Percentiles rank a stretch among this genome's conserved stretches.
phyloP scores from a whole-genome alignment of 2,888 invertebrate species.

The Drosophila lacicola region DNA sequence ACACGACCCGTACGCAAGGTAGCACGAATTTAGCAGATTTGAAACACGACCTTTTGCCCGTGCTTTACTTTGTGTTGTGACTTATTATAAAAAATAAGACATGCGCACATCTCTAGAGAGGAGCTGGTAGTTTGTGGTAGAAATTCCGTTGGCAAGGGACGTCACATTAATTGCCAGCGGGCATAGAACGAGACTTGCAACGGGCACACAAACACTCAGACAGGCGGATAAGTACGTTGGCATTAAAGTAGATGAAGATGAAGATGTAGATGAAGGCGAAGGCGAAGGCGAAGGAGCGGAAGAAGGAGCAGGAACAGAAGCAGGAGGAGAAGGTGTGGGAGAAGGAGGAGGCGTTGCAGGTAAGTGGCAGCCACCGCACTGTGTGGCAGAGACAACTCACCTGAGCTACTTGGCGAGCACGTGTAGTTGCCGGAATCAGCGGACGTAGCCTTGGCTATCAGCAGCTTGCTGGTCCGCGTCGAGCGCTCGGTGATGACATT shows the following conservation, averaged over 20 bases:
- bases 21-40: not conserved
- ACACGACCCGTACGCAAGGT: not conserved
- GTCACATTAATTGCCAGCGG: conserved; percentile 68
- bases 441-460: conserved; percentile 94
- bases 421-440: conserved; percentile 96
- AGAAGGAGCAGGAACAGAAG: not conserved
- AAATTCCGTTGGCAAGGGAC: conserved; percentile 54
- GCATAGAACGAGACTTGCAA: conserved; percentile 50
- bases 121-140: conserved; percentile 14
- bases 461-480: conserved; percentile 93
- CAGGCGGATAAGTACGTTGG: conserved; percentile 49
- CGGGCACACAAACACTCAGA: conserved; percentile 52
- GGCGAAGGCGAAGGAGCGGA: not conserved
- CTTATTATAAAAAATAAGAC: not conserved
- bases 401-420: conserved; percentile 93
- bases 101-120: conserved; percentile 22
- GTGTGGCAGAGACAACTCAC: conserved; percentile 78
- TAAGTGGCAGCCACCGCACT: conserved; percentile 3
- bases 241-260: conserved; percentile 42
- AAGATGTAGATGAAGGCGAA: conserved; percentile 8
- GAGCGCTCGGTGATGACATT: conserved; percentile 95
- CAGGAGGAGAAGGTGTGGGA: not conserved
- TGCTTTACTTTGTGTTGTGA: conserved; percentile 3
- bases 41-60: not conserved
- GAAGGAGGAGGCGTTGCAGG: not conserved